Evolutionary conservation across 30 jellyfish, hydroid and myxozoan genomes (phyloP).

Genomic region (Hydractinia echinata): DNA sequence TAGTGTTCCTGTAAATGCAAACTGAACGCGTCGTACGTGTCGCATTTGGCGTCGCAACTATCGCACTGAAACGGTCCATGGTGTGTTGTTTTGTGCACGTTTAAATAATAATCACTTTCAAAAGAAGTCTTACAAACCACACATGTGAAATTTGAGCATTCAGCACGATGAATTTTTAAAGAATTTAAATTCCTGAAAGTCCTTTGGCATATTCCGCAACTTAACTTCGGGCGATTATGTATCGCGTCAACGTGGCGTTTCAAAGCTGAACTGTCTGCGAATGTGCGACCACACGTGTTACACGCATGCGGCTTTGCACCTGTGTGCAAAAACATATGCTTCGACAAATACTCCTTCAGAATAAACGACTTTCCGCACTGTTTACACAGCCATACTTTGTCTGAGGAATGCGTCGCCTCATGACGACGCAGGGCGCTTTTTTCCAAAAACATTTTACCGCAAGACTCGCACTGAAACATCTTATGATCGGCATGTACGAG

Average conservation of each 20-base stretch:
- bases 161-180: not conserved
- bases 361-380: conserved; percentile 8
- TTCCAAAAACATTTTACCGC: conserved; percentile 17
- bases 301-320: conserved; percentile 12
- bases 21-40: not conserved
- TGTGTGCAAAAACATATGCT: conserved; percentile 16
- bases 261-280: conserved; percentile 15
- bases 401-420: not conserved
- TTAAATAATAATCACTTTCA: not conserved
- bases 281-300: conserved; percentile 5
- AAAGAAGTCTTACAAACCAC: not conserved
- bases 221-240: not conserved
- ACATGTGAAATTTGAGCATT: conserved; percentile 1
- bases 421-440: conserved; percentile 16
- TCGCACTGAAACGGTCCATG: not conserved
- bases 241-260: not conserved
- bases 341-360: conserved; percentile 17
- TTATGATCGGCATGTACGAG: not conserved
- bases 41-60: not conserved
- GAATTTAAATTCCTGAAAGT: not conserved
- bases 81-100: not conserved
- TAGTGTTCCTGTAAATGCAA: not conserved
- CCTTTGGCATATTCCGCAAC: not conserved
- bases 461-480: conserved; percentile 5
- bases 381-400: not conserved